Evolutionary conservation across 30 jellyfish, hydroid and myxozoan genomes (phyloP), one percentile per base, ranked within the genome.

Genomic region (Mastigias papua): DNA sequence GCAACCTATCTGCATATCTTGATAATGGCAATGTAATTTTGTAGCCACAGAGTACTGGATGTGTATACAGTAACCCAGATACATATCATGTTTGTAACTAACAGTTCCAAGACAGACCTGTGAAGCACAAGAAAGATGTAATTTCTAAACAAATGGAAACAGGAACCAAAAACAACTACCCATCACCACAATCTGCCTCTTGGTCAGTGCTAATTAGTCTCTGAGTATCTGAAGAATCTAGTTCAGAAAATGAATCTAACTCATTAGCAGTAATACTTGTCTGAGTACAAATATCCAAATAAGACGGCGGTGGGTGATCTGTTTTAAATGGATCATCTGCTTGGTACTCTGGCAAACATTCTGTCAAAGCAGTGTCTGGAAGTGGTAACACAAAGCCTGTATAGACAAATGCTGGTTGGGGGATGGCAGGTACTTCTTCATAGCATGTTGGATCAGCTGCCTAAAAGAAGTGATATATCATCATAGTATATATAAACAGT

Each of bases 371-470:
- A 0, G 97, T 80, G 28, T 95, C 88, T 48, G 97, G 87, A 60
- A 87, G 76, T 42, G 96, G 95, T 62, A 86, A 84, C 28, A 97
- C 88, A 49, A 94, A 61, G 1, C 99, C 99, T 29, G 98, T 81
- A 69, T 90, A 95, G 11, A 95, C 96, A 60, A 68, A 95, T 2
- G 99, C 99, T 49, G 99, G 99, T 75, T 95, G 99, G 26, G 99
- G 99, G 21, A 95, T 80, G 2, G 99, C 99, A 31, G 99, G 98
- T 82, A 85, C 91, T 74, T 95, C 99, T 86, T 95, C 99, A 49
- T 95, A 95, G 70, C 99, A 90, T 26, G 89, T 85, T 69, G 84
- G 98, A 51, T 86, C 97, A 25, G 81, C 48, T 8, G 67, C 37
- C 83, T 67, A 35, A 19, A 69, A 69, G 19, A 60, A 78, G 10